Base-by-base conservation (phyloP, 2,797 vertebrate species). In the Aratinga solstitialis region DNA sequence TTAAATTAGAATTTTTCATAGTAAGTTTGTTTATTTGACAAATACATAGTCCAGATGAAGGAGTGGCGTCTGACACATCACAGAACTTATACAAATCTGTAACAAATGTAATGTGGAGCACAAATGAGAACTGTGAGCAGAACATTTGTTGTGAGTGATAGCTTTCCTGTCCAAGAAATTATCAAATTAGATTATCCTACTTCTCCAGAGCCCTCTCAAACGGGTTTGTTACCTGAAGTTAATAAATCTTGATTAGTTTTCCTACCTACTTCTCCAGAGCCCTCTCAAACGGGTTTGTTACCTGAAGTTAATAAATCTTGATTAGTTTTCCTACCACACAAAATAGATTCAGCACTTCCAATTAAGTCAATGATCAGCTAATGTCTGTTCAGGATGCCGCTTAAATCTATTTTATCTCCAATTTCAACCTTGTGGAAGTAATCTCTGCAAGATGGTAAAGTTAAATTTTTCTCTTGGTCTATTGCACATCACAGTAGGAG, bases 181-280 rank as follows among this genome's bases (percentile, higher is more conserved):
- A 65, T 85, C n/a, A 84, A 95, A 96, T 96, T 36, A 73, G 27
- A 97, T 96, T 96, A 93, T 77, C 21, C 13, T 43, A 19, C 54
- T 85, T 94, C 72, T 94, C 83, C 92, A 95, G 95, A 93, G 62
- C 50, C 32, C 79, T 93, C 78, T 93, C 68, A 94, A 94, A 94
- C 10, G 16, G 19, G 40, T 85, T 90, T 92, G 47, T 81, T 93
- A 87, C 58, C 84, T 75, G 34, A 62, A 26, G n/a, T 87, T 97
- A 96, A 92, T 95, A 94, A 94, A 90, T 85, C 87, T 85, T 93
- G 65, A 89, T 96, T 82, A 89, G 54, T 74, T 95, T 90, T 93
- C 59, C 67, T 87, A 61, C 42, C 16, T 43, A 19, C 54, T 85
- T 94, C 72, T 94, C 83, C 92, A 95, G 95, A 93, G 62, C 50